Conservation (phyloP, 2,888 invertebrate genomes). For the Ophion costatus region DNA sequence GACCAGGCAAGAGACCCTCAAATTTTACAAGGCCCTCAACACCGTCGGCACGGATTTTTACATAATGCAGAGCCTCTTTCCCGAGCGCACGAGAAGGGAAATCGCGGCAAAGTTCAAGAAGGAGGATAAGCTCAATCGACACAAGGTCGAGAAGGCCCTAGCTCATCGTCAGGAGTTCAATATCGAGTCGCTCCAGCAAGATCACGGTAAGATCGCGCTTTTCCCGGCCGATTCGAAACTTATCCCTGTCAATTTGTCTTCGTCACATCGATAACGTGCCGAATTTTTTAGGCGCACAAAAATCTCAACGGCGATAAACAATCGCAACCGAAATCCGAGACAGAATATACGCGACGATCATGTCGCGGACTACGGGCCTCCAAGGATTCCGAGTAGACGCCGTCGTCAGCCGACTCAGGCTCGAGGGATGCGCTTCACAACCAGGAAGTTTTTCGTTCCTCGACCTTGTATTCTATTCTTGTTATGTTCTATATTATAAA, state of each 20-base stretch:
- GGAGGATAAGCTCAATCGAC: constrained; percentile 92
- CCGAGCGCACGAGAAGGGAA: constrained; percentile 91
- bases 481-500: too few species aligned
- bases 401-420: constrained; percentile 89
- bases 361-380: constrained; percentile 96
- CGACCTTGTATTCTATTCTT: too few species aligned
- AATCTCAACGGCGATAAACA: constrained; percentile 91
- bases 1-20: constrained; percentile 91
- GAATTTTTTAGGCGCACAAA: not conserved
- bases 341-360: constrained; percentile 97
- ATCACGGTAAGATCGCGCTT: constrained; percentile 83
- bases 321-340: constrained; percentile 97
- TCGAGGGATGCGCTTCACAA: constrained; percentile 95
- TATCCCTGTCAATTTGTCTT: not conserved
- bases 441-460: constrained; percentile 38
- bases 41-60: constrained; percentile 97
- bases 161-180: constrained; percentile 89
- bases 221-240: not conserved
- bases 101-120: constrained; percentile 96
- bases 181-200: constrained; percentile 86
- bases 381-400: constrained; percentile 93
- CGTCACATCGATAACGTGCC: not conserved
- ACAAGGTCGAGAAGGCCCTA: constrained; percentile 90
- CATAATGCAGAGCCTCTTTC: constrained; percentile 93
- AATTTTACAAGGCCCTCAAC: constrained; percentile 95